phyloP scores from a whole-genome alignment of 2,888 invertebrate genomes.

The Zaprionus lineosus region DNA sequence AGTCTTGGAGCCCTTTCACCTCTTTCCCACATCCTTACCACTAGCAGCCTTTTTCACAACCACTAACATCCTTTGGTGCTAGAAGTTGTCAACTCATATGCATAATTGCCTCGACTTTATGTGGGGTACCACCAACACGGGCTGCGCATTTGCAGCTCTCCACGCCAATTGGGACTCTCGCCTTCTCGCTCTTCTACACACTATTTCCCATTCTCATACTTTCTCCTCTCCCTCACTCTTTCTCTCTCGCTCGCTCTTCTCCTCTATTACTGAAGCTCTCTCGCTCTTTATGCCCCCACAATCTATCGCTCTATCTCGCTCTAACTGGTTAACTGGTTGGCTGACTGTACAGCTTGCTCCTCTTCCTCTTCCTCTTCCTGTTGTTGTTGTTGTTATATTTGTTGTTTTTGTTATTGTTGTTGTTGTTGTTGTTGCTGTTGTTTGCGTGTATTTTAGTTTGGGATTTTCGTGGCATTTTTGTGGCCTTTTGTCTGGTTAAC shows the following conservation, averaged over 20 bases:
- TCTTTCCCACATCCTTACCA: background rate
- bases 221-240: constrained; percentile 3
- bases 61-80: constrained; percentile 14
- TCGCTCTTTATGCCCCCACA: background rate
- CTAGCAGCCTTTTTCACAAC: background rate
- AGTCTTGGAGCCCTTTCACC: background rate
- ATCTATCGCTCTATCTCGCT: background rate
- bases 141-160: constrained; percentile 58
- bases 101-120: constrained; percentile 72
- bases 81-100: constrained; percentile 77
- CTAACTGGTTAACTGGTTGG: constrained; percentile 5
- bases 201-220: background rate
- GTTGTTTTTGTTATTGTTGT: constrained; percentile 11
- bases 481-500: constrained; percentile 82
- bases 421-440: constrained; percentile 44
- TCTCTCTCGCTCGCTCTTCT: background rate
- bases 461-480: constrained; percentile 82
- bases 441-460: constrained; percentile 81
- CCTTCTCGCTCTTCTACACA: constrained; percentile 6
- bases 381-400: constrained; percentile 16
- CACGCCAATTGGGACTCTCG: constrained; percentile 39
- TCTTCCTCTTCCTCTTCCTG: constrained; percentile 55
- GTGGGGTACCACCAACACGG: constrained; percentile 56
- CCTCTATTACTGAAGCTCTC: background rate
- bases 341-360: too few relatives aligned